Evolutionary conservation across 2,797 vertebrate genomes (phyloP).

Genomic region (Helostoma temminkii): DNA sequence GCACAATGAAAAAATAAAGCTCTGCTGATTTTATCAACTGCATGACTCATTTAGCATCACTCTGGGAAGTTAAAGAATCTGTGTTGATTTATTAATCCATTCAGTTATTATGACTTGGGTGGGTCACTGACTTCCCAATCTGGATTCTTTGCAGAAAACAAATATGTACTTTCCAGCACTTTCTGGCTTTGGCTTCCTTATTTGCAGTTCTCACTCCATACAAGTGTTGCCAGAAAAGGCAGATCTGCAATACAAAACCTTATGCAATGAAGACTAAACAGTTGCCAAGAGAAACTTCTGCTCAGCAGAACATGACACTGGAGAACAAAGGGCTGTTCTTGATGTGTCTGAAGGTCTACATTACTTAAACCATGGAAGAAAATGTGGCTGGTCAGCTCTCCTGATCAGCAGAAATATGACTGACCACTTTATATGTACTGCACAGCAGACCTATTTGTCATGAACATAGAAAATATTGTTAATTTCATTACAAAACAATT

Average conservation of each 20-base stretch:
- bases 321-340: constrained; percentile 73
- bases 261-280: constrained; percentile 54
- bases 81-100: constrained; percentile 51
- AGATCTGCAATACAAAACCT: constrained; percentile 67
- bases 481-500: not conserved
- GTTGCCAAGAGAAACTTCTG: constrained; percentile 78
- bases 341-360: constrained; percentile 58
- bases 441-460: not conserved
- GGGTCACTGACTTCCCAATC: constrained; percentile 59
- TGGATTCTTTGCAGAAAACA: constrained; percentile 64
- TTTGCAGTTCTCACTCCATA: constrained; percentile 47
- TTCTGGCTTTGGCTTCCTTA: constrained; percentile 68
- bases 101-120: constrained; percentile 47
- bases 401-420: constrained; percentile 23
- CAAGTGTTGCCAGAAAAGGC: constrained; percentile 70
- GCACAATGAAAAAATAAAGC: constrained; percentile 26
- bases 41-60: constrained; percentile 35
- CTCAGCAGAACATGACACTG: constrained; percentile 69
- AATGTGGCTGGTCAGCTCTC: constrained; percentile 26
- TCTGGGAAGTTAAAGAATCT: constrained; percentile 35
- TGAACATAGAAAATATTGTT: not conserved
- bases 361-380: constrained; percentile 42
- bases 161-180: constrained; percentile 58
- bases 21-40: constrained; percentile 25
- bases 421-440: not conserved